Conservation (phyloP, 2,797 vertebrate species). For the Triplophysa yarkandensis region DNA sequence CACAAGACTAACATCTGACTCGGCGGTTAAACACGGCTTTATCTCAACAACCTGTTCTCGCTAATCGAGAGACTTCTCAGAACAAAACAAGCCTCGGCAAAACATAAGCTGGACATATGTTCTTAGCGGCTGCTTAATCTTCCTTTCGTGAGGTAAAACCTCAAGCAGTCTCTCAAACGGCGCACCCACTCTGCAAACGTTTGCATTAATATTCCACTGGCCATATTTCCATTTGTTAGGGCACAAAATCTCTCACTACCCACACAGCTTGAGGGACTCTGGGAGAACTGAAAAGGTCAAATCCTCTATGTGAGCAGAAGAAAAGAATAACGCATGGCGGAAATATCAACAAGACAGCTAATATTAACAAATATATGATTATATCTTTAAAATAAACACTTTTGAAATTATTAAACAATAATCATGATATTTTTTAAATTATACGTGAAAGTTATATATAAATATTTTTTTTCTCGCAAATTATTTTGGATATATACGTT, state of each 20-base stretch:
- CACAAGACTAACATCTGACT: neutral
- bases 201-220: constrained; percentile 44
- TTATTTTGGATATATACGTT: too few species aligned
- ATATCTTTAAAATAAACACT: neutral
- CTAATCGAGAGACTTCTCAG: neutral
- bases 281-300: constrained; percentile 47
- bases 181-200: constrained; percentile 15
- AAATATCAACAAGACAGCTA: constrained; percentile 10
- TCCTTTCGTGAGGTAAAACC: constrained; percentile 36
- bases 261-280: constrained; percentile 43
- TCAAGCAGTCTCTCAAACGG: constrained; percentile 42
- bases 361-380: constrained; percentile 11
- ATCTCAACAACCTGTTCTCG: neutral
- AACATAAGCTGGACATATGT: constrained; percentile 27
- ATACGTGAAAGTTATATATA: too few species aligned
- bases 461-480: too few species aligned
- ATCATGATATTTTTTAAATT: too few species aligned
- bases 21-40: neutral
- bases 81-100: constrained; percentile 13
- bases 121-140: constrained; percentile 32
- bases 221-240: constrained; percentile 48
- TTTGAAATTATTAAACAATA: too few species aligned
- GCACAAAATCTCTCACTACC: constrained; percentile 44
- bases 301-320: constrained; percentile 31
- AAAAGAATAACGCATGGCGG: constrained; percentile 13